Evolutionary conservation across 2,113 vertebrate genomes (phyloP).

Genomic region (Lathamus discolor): DNA sequence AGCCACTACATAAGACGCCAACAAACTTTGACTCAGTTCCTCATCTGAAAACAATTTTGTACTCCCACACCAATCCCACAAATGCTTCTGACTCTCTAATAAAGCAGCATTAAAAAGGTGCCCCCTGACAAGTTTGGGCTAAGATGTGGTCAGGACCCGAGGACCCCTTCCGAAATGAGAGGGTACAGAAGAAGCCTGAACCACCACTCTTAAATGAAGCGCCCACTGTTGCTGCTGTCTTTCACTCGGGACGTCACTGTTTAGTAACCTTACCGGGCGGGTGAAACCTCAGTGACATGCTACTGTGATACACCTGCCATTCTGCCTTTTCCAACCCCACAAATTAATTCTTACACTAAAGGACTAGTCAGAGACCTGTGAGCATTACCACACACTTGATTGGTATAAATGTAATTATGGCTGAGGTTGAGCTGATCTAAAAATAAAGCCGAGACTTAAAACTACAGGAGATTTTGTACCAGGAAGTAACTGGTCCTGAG

Average conservation of each 20-base stretch:
- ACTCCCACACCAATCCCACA: conserved; percentile 58
- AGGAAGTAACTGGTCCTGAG: conserved; percentile 9
- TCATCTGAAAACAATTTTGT: conserved; percentile 53
- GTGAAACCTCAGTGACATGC: neutral
- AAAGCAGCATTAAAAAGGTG: neutral
- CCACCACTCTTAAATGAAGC: neutral
- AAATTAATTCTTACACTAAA: conserved; percentile 19
- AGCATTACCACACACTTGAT: conserved; percentile 17
- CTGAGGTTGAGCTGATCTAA: conserved; percentile 46
- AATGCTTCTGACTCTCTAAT: conserved; percentile 46
- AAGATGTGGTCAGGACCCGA: neutral
- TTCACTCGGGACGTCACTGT: neutral
- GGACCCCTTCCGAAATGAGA: neutral
- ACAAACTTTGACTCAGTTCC: conserved; percentile 6
- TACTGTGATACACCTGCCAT: neutral
- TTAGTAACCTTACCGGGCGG: neutral
- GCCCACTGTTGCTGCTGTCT: neutral
- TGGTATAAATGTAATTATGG: conserved; percentile 15
- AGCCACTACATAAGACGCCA: conserved; percentile 6
- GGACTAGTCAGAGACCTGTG: conserved; percentile 17
- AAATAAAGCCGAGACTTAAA: conserved; percentile 49
- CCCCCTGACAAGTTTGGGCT: neutral
- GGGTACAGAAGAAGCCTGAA: neutral
- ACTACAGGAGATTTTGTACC: neutral
- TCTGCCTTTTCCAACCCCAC: conserved; percentile 1